Evolutionary conservation across 1,140 invertebrate species (phyloP).

Genomic region (Globodera ellingtonae): DNA sequence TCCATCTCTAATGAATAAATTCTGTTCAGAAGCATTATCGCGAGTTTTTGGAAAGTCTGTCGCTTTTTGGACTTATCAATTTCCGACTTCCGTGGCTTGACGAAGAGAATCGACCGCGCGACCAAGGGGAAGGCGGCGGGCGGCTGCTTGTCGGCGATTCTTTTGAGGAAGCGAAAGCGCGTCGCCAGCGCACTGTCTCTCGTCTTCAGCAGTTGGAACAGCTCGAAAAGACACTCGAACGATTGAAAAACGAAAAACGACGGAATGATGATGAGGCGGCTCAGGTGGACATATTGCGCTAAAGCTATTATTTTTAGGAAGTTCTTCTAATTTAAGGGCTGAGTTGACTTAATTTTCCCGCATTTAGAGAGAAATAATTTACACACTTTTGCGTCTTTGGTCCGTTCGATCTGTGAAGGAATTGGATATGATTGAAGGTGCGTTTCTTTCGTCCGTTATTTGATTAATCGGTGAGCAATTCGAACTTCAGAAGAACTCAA

Average conservation of each 20-base stretch:
- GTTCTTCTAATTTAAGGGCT: background rate
- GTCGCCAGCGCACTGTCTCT: conserved; percentile 33
- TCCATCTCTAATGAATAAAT: background rate
- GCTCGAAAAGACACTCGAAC: conserved; percentile 37
- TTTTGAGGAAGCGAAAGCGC: conserved; percentile 16
- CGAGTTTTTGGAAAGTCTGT: conserved; percentile 32
- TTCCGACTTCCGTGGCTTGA: conserved; percentile 42
- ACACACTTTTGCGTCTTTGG: conserved; percentile 43
- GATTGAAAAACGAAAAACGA: conserved; percentile 29
- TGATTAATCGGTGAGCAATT: background rate
- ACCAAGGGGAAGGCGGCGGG: too few relatives aligned
- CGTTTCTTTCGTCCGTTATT: conserved; percentile 33
- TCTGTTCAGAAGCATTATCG: conserved; percentile 37
- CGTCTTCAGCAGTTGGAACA: conserved; percentile 28
- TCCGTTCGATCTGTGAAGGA: conserved; percentile 75
- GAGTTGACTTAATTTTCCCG: background rate
- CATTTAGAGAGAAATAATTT: conserved; percentile 38
- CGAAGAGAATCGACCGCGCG: conserved; percentile 14
- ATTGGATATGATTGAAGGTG: conserved; percentile 70
- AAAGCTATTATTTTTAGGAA: background rate
- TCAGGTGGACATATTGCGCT: background rate
- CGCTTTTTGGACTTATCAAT: conserved; percentile 33
- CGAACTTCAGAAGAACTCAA: conserved; percentile 25
- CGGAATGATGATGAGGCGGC: conserved; percentile 41
- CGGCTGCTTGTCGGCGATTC: background rate